Conservation (phyloP, 2,888 invertebrate genomes). For the Tenthredo livida region DNA sequence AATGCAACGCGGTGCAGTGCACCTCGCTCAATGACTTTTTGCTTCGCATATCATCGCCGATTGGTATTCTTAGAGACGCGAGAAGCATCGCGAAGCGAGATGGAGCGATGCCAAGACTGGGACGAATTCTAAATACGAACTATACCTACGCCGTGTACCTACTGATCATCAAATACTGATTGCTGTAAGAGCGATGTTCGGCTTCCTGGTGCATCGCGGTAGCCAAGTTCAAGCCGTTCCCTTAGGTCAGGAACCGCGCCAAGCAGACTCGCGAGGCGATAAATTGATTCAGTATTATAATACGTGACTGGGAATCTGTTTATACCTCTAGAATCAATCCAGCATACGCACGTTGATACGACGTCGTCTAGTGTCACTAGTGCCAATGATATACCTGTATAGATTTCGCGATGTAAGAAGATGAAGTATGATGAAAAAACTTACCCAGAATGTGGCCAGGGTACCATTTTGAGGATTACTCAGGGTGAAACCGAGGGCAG, state of each 20-base stretch:
- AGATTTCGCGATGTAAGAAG: too few relatives aligned
- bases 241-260: constrained; percentile 53
- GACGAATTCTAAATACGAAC: constrained; percentile 1
- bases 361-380: neutral
- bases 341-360: too few relatives aligned
- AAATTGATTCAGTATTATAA: constrained; percentile 3
- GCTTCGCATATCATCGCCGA: constrained; percentile 6
- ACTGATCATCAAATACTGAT: neutral
- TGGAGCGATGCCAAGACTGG: constrained; percentile 31
- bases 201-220: constrained; percentile 32
- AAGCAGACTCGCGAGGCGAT: constrained; percentile 34
- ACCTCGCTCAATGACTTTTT: constrained; percentile 11
- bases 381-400: too few relatives aligned
- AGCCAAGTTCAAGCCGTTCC: constrained; percentile 42
- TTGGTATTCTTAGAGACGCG: constrained; percentile 39
- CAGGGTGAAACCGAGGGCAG: constrained; percentile 74
- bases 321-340: neutral
- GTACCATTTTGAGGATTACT: constrained; percentile 73
- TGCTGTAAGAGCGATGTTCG: neutral
- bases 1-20: neutral
- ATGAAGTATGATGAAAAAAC: neutral
- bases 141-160: neutral
- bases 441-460: constrained; percentile 76
- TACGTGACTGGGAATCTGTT: constrained; percentile 21
- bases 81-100: neutral